Conservation (phyloP, 64 coral and sea anemone genomes). For the Trachythela sp. region DNA sequence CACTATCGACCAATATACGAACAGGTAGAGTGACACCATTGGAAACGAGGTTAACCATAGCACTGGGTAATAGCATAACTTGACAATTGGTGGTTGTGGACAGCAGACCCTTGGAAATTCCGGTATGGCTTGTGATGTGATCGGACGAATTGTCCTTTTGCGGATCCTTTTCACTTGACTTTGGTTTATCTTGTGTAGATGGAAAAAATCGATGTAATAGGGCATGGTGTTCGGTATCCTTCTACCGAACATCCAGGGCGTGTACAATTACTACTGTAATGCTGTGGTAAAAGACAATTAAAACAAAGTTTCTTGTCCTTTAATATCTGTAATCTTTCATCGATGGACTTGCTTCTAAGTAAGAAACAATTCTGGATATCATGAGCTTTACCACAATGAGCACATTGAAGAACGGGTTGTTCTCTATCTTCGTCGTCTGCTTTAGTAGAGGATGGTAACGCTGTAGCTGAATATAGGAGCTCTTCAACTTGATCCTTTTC, state of each 20-base stretch:
- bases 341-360: not conserved
- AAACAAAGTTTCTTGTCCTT: not conserved
- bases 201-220: not conserved
- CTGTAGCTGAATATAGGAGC: no score
- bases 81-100: not conserved
- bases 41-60: not conserved
- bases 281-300: not conserved
- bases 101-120: not conserved
- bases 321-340: not conserved
- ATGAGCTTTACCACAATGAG: not conserved
- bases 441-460: no score
- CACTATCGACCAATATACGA: not conserved
- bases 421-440: no score
- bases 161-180: not conserved
- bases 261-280: not conserved
- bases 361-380: not conserved
- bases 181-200: no score
- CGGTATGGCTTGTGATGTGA: not conserved
- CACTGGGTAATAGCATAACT: not conserved
- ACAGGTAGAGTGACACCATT: not conserved
- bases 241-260: not conserved
- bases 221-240: not conserved
- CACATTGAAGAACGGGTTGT: no score
- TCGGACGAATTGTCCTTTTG: not conserved
- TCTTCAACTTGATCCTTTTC: no score